A percentile compares a stretch with the other conserved stretches of the same genome.
Evolutionary conservation across 2,888 invertebrate species (phyloP).

Genomic region (Catocala sponsa): DNA sequence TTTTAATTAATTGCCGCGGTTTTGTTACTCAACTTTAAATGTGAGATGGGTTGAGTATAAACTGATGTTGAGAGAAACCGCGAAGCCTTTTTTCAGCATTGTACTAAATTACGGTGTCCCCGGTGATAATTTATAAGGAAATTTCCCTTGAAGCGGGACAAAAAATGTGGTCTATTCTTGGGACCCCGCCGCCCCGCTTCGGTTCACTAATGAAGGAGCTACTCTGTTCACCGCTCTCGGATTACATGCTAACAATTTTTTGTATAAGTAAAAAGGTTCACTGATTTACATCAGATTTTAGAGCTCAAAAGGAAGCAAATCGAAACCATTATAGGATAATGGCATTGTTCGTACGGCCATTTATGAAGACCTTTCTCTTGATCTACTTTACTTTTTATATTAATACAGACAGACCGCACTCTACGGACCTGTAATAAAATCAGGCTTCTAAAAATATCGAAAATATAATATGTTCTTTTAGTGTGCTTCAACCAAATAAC

Average conservation of each 20-base stretch:
- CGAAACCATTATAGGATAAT: neutral
- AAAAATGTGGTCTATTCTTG: conserved; percentile 78
- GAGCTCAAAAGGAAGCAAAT: neutral
- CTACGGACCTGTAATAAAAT: neutral
- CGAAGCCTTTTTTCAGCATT: conserved; percentile 40
- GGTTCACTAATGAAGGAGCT: conserved; percentile 81
- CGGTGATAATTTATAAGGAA: conserved; percentile 55
- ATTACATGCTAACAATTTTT: conserved; percentile 58
- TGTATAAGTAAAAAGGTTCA: conserved; percentile 9
- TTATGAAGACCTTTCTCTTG: too few species aligned
- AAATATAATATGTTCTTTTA: too few species aligned
- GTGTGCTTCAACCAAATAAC: too few species aligned
- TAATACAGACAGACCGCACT: neutral
- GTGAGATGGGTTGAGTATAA: conserved; percentile 17
- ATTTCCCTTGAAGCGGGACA: conserved; percentile 68
- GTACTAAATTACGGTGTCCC: conserved; percentile 49
- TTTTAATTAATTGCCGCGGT: conserved; percentile 17
- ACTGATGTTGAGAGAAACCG: conserved; percentile 21
- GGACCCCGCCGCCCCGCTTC: conserved; percentile 63
- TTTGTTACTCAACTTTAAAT: conserved; percentile 15
- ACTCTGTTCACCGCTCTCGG: conserved; percentile 56
- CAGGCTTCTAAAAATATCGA: too few species aligned
- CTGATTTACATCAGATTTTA: neutral
- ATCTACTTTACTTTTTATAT: too few species aligned
- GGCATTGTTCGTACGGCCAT: too few species aligned